A percentile compares a stretch with the other conserved stretches of the same genome.
Conservation (phyloP, 1,140 invertebrate genomes). For the Ceratina calcarata region DNA sequence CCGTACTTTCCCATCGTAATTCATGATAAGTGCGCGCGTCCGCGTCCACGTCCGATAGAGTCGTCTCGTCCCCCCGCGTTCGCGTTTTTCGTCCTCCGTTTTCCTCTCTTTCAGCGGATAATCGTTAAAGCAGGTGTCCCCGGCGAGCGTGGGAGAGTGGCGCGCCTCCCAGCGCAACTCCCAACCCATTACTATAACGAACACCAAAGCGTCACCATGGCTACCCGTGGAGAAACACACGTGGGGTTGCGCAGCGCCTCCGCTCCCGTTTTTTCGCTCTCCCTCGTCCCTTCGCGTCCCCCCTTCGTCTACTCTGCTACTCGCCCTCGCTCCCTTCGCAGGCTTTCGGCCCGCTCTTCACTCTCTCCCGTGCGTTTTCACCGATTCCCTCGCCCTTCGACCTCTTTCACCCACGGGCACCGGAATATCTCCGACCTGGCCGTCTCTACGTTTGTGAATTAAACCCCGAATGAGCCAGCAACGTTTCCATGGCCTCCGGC, state of each 20-base stretch:
- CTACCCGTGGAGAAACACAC: conserved; percentile 75
- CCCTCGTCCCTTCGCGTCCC: background rate
- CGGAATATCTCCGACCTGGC: conserved; percentile 55
- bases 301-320: background rate
- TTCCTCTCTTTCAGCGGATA: conserved; percentile 65
- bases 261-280: conserved; percentile 56
- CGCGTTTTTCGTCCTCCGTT: background rate
- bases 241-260: conserved; percentile 53
- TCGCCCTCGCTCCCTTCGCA: conserved; percentile 30
- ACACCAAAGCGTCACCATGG: conserved; percentile 71
- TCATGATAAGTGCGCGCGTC: background rate
- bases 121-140: conserved; percentile 76
- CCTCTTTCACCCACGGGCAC: conserved; percentile 64
- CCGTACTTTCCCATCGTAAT: background rate
- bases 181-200: conserved; percentile 75
- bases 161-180: conserved; percentile 69
- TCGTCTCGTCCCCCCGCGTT: conserved; percentile 13
- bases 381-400: conserved; percentile 60
- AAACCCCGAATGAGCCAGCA: conserved; percentile 71
- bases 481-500: conserved; percentile 71
- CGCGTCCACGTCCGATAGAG: conserved; percentile 35
- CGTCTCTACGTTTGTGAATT: conserved; percentile 71
- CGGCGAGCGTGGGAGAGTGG: conserved; percentile 76
- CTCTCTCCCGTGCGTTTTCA: conserved; percentile 31
- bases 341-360: background rate